These are phyloP conservation scores for Drosophila hydei DNA, from an alignment of 1,140 invertebrate genomes.

Conservation along the genomic window DNA sequence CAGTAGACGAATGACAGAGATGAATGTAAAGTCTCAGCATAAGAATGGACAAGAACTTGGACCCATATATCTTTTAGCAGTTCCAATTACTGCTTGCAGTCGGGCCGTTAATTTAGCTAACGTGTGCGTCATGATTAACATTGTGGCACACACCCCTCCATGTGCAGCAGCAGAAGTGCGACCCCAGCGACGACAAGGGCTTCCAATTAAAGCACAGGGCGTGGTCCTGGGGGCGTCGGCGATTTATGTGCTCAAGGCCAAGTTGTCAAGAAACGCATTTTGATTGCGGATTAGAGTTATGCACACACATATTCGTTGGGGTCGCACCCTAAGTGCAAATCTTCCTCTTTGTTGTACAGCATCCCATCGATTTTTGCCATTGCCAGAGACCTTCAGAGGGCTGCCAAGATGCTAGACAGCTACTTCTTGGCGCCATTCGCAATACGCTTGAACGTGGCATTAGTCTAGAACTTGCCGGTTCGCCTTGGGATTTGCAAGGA, in stretches of 20 bases:
- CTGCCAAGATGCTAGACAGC: no score
- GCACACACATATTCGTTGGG: constrained; percentile 4
- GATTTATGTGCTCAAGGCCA: constrained; percentile 49
- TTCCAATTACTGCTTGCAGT: constrained; percentile 29
- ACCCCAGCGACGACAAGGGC: constrained; percentile 22
- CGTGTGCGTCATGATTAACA: constrained; percentile 66
- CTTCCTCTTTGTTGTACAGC: no score
- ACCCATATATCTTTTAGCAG: constrained; percentile 71
- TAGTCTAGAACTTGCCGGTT: constrained; percentile 1
- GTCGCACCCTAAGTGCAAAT: constrained; percentile 34
- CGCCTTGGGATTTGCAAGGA: constrained; percentile 35
- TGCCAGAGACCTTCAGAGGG: no score
- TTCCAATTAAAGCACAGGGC: constrained; percentile 37
- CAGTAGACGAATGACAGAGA: neutral
- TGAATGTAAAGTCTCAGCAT: constrained; percentile 6
- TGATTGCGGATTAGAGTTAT: constrained; percentile 3
- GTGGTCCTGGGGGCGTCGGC: constrained; percentile 9
- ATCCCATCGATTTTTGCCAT: no score
- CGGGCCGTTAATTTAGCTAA: constrained; percentile 60
- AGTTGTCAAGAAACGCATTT: constrained; percentile 27
- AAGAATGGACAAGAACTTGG: constrained; percentile 19
- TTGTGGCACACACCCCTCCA: constrained; percentile 44
- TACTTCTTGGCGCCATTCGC: neutral
- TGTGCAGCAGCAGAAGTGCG: neutral
- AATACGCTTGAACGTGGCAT: constrained; percentile 1